Evolutionary conservation across 1,140 invertebrate species (phyloP), one percentile per base, ranked within the genome.

Genomic region (Latrodectus geometricus): DNA sequence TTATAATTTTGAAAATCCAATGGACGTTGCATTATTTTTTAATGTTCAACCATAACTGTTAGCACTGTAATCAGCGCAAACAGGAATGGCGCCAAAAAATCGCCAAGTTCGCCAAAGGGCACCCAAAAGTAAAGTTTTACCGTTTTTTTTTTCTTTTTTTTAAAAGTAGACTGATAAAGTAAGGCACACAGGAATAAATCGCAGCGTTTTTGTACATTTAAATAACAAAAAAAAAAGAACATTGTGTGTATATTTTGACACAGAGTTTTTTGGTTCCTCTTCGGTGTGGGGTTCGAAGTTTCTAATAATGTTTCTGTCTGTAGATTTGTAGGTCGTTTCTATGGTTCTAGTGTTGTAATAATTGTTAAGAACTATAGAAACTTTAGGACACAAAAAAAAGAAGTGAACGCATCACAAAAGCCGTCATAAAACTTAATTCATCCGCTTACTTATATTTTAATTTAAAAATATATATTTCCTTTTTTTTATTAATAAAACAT

Each of bases 301-400:
- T 77, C 20, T 70, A 72, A 78, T 81, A 17, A 52, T 50, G 48
- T 52, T 78, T 86, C 74, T 78, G 74, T 86, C 66, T 72, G 83
- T 86, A 86, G 83, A 75, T 70, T 77, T 78, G 83, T 86, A 86
- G 83, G 35, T 86, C 70, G 83, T 86, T 86, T 86, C 83, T 86
- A 78, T 86, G 75, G 83, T 86, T 77, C 74, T 76, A 86, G 61
- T 83, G 81, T 75, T 83, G 75, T 86, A 86, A 72, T 77, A 77
- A 70, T 86, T 77, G 75, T 86, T 86, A 15, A 86, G 74, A 78
- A 86, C 83, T 86, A 77, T 72, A 77, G 74, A 86, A 86, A 86
- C 83, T 86, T 49, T 77, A 70, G 65, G 35, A 35, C 21, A 48
- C n/a, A n/a, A n/a, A 11, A 83, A 83, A n/a, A 66, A 56, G 12